phyloP scores from a whole-genome alignment of 2,888 invertebrate species.

The Caenorhabditis sp. region DNA sequence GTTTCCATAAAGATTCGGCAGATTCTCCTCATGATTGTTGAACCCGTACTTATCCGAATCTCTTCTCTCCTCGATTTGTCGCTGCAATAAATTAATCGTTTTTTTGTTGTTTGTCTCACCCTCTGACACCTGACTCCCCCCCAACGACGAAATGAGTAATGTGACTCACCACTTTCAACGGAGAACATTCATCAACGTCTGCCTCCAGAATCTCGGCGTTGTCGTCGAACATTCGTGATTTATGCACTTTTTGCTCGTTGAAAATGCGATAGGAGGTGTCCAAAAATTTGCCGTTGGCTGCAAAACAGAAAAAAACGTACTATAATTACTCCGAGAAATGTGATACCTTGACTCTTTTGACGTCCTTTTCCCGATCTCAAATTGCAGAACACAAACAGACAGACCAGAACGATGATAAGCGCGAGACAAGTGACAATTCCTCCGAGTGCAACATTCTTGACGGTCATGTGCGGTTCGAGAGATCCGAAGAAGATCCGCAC shows the following conservation, averaged over 20 bases:
- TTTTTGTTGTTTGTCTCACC: constrained; percentile 18
- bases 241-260: constrained; percentile 71
- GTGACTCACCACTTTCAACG: constrained; percentile 62
- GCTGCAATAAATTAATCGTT: constrained; percentile 46
- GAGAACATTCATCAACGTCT: constrained; percentile 63
- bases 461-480: constrained; percentile 41
- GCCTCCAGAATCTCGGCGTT: constrained; percentile 49
- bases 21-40: constrained; percentile 31
- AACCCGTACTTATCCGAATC: constrained; percentile 41
- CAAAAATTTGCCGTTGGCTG: constrained; percentile 69
- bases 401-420: constrained; percentile 51
- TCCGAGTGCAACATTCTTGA: constrained; percentile 50
- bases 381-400: constrained; percentile 65
- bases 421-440: constrained; percentile 43
- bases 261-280: constrained; percentile 71
- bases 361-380: constrained; percentile 34
- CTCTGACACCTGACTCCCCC: constrained; percentile 31
- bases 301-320: constrained; percentile 11
- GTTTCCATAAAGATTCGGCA: constrained; percentile 65
- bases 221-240: constrained; percentile 59
- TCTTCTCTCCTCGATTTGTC: constrained; percentile 29
- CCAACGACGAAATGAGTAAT: too few species aligned
- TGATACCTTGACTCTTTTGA: constrained; percentile 49
- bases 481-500: constrained; percentile 44
- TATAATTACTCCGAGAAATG: neutral